A percentile compares a stretch with the other conserved stretches of the same genome.
Conservation (phyloP, 2,113 vertebrate species). For the Marcusenius ussheri region DNA sequence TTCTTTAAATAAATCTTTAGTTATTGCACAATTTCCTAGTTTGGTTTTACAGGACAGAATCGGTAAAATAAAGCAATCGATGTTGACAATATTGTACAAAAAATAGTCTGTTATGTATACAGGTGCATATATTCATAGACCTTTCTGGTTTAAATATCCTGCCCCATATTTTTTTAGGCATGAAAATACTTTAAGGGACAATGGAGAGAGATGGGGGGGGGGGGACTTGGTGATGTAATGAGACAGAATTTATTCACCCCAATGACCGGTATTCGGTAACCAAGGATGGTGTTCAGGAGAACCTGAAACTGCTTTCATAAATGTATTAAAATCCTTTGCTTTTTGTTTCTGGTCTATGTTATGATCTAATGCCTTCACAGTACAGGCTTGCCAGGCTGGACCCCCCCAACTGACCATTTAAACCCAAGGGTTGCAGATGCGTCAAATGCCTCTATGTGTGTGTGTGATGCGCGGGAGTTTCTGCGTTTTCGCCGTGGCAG, state of each 20-base stretch:
- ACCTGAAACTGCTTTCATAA: neutral
- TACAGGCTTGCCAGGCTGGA: neutral
- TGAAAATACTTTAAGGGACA: neutral
- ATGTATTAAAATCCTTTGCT: neutral
- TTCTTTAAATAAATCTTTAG: neutral
- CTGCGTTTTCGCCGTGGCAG: no score
- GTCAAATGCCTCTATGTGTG: neutral
- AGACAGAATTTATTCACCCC: neutral
- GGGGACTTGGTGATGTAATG: neutral
- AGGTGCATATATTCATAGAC: neutral
- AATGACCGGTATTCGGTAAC: neutral
- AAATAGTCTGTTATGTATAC: conserved; percentile 15
- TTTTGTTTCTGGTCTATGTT: neutral
- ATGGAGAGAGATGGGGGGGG: neutral
- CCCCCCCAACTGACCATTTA: neutral
- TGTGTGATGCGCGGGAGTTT: neutral
- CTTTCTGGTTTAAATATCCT: neutral
- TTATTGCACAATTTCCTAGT: conserved; percentile 25
- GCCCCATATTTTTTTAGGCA: neutral
- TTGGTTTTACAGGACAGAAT: conserved; percentile 15
- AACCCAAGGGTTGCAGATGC: neutral
- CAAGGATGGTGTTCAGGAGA: neutral
- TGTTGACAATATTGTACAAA: conserved; percentile 12
- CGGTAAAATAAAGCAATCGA: conserved; percentile 8
- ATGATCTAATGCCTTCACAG: neutral